Percentiles rank a stretch among this genome's conserved stretches.
Evolutionary conservation across 1,140 invertebrate genomes (phyloP).

Genomic region (Myzus persicae): DNA sequence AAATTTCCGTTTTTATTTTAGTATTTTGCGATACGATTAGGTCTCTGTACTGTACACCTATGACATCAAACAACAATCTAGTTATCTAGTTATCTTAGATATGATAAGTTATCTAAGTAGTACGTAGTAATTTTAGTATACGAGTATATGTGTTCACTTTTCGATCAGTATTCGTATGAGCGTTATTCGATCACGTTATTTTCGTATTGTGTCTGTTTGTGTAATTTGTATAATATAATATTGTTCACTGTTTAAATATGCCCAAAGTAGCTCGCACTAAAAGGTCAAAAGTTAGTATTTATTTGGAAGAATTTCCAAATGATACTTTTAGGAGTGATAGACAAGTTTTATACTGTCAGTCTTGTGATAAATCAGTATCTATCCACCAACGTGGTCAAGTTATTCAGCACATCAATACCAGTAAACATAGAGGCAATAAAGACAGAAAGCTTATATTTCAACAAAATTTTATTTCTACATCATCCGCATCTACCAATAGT

Average conservation of each 20-base stretch:
- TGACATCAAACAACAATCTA: too few relatives aligned
- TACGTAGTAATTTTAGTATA: not conserved
- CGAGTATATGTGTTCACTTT: not conserved
- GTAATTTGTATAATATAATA: too few relatives aligned
- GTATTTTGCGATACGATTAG: too few relatives aligned
- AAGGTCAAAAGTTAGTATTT: not conserved
- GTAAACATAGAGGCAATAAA: not conserved
- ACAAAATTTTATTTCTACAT: too few relatives aligned
- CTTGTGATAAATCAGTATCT: not conserved
- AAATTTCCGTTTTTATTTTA: too few relatives aligned
- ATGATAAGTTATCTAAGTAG: too few relatives aligned
- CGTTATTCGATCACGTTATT: not conserved
- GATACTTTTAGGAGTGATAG: not conserved
- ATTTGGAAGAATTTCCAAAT: conserved; percentile 20
- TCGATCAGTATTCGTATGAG: not conserved
- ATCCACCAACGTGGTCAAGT: not conserved
- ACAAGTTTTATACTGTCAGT: not conserved
- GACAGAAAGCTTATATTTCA: not conserved
- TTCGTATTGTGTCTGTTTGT: too few relatives aligned
- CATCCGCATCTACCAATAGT: too few relatives aligned
- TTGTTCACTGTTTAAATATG: not conserved
- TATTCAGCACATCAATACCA: not conserved
- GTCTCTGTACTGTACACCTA: too few relatives aligned
- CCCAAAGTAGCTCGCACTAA: not conserved
- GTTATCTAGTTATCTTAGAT: too few relatives aligned